These are phyloP conservation scores for Actinemys pallida DNA, from an alignment of 2,113 vertebrate species.

Conservation along the genomic window DNA sequence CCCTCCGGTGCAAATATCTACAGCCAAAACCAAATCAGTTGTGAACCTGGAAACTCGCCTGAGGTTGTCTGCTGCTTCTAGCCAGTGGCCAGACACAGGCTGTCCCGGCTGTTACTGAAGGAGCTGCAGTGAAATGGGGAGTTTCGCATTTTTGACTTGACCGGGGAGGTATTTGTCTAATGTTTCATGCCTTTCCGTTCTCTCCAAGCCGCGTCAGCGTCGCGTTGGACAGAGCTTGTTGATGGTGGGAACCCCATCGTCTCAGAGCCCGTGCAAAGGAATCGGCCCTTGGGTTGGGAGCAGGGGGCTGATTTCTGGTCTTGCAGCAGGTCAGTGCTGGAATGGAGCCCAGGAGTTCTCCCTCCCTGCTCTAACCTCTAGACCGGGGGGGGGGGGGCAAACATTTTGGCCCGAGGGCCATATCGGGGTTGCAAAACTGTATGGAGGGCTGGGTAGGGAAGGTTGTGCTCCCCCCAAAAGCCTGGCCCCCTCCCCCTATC, in stretches of 20 bases:
- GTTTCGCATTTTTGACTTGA: neutral
- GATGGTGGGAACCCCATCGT: neutral
- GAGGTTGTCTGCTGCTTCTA: neutral
- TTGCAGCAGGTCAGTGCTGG: neutral
- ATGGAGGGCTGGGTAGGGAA: no score
- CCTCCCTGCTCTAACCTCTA: neutral
- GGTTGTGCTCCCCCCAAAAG: no score
- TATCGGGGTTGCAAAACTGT: no score
- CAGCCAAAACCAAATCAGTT: neutral
- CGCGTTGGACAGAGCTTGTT: fast-evolving
- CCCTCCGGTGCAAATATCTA: neutral
- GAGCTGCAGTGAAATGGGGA: neutral
- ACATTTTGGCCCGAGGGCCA: no score
- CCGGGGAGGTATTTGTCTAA: neutral
- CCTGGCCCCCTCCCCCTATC: no score
- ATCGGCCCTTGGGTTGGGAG: neutral
- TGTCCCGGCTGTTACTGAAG: neutral
- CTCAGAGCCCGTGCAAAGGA: neutral
- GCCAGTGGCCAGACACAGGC: neutral
- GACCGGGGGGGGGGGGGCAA: no score
- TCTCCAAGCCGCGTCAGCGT: neutral
- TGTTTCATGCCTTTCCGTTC: neutral
- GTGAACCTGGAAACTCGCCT: neutral
- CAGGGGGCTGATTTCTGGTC: neutral
- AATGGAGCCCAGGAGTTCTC: neutral